phyloP scores from a whole-genome alignment of 2,113 vertebrate species.

The Bothrops jararaca region DNA sequence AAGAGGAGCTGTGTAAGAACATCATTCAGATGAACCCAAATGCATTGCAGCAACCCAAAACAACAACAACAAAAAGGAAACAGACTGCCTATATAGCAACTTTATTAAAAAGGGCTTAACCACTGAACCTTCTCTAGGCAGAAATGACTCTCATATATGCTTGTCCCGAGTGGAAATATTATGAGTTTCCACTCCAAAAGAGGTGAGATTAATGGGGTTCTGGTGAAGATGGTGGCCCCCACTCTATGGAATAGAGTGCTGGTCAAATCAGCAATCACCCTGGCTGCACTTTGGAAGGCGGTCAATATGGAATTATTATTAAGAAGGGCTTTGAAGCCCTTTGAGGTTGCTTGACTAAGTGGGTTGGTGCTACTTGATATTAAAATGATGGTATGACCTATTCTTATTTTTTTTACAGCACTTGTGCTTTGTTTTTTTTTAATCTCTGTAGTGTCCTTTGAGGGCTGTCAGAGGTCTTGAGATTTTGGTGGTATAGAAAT shows the following conservation, averaged over 20 bases:
- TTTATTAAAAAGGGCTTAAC: no score
- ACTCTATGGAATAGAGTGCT: background rate
- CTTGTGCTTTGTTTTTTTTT: background rate
- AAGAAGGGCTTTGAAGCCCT: background rate
- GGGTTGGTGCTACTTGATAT: background rate
- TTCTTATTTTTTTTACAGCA: background rate
- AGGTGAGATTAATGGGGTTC: background rate
- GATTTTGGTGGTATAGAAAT: background rate
- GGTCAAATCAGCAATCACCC: background rate
- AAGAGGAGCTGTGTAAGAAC: no score
- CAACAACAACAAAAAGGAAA: no score
- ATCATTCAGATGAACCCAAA: no score
- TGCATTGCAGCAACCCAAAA: no score
- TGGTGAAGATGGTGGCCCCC: background rate
- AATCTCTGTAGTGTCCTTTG: background rate
- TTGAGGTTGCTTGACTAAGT: background rate
- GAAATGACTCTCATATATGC: background rate
- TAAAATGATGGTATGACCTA: background rate
- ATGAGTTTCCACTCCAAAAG: background rate
- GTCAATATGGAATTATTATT: background rate
- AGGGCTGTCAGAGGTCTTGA: background rate
- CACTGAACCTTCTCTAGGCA: background rate
- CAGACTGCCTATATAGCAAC: no score
- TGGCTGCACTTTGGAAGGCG: background rate
- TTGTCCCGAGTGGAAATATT: background rate